A percentile compares a stretch with the other conserved stretches of the same genome.
phyloP scores from a whole-genome alignment of 2,888 invertebrate species.

The Anthophora plumipes region DNA sequence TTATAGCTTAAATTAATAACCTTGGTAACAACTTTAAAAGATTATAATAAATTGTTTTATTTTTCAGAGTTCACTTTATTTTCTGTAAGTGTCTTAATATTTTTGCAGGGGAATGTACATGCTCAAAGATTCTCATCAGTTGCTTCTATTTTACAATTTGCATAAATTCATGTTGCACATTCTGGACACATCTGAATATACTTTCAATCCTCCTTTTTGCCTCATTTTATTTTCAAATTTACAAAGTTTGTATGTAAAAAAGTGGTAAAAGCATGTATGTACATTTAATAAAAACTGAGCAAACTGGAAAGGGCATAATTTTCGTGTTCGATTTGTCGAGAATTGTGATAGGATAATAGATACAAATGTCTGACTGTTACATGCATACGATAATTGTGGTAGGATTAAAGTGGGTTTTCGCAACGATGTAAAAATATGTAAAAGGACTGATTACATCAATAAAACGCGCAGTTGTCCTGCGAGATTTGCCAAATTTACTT shows the following conservation, averaged over 20 bases:
- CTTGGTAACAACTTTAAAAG: too few species aligned
- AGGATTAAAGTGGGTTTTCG: constrained; percentile 2
- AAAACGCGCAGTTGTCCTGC: background rate
- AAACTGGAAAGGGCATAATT: background rate
- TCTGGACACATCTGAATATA: background rate
- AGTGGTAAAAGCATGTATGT: too few species aligned
- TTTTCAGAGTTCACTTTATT: too few species aligned
- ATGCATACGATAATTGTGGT: background rate
- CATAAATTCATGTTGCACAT: background rate
- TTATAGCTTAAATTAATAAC: too few species aligned
- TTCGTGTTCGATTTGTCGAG: too few species aligned
- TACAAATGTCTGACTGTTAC: background rate
- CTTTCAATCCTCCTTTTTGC: too few species aligned
- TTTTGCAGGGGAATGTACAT: too few species aligned
- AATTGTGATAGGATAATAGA: background rate
- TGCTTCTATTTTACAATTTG: constrained; percentile 45
- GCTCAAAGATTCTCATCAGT: constrained; percentile 3
- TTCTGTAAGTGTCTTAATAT: too few species aligned
- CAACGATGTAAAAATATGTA: background rate
- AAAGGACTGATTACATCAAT: background rate
- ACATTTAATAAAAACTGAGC: background rate
- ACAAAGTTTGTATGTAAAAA: too few species aligned
- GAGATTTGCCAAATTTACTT: constrained; percentile 1
- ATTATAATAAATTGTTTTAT: too few species aligned
- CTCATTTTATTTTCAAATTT: too few species aligned